Evolutionary conservation across 2,113 vertebrate species (phyloP), one percentile per base, ranked within the genome.

Genomic region (Corythaeola cristata): DNA sequence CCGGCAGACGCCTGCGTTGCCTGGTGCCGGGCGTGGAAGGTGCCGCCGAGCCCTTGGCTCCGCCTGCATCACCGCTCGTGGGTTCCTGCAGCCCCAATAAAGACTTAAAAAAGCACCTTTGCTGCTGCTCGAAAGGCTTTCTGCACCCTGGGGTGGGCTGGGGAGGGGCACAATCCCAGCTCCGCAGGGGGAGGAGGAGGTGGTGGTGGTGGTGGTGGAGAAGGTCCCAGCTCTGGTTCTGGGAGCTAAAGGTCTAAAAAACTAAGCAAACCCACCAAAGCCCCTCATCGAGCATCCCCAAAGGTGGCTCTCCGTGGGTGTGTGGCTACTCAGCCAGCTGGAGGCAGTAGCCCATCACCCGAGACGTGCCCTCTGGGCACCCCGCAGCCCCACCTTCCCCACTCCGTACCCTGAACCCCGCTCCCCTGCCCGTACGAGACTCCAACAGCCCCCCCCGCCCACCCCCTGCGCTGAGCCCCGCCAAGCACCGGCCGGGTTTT

Each of bases 131-230:
- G 56, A 15, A 33, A 23, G 13, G 44, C 7, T 88, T 56, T 45
- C 50, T 16, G 49, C 53, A 10, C 24, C 50, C 52, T 15, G 13
- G 52, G 52, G 52, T 15, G 49, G 73, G 78, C 12, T 78, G 82
- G 49, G 59, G 50, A 19, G n/a, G 49, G 52, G 9, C 21, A 3
- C 3, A 0, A 66, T 9, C 13, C 28, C 0, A 0, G 55, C 23
- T 35, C 59, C 12, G 5, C 3, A 3, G 30, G 44, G 50, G 69
- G 14, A 14, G 26, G 28, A 62, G 21, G 11, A 44, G 14, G 11
- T 41, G 15, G 41, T 12, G 41, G 11, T 41, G 15, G 41, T 12
- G 41, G 41, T 44, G 41, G 41, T 44, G 30, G 44, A 55, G 69
- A 12, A 14, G 30, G 7, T 66, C 15, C 50, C 30, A 44, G 39